Evolutionary conservation across 2,888 invertebrate genomes (phyloP).

Genomic region (Amphipyra berbera): DNA sequence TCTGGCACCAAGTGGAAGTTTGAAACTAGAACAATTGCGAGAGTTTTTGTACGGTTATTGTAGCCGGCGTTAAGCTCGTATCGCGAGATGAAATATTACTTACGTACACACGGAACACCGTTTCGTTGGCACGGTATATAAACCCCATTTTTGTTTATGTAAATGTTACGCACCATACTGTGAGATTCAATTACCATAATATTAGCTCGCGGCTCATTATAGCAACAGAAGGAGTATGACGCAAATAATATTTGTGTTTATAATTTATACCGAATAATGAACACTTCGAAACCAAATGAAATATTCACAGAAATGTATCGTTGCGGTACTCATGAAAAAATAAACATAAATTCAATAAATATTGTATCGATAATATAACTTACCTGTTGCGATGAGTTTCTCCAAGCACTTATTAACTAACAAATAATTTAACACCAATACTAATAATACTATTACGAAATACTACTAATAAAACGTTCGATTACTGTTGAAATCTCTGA

Average conservation of each 20-base stretch:
- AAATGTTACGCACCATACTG: conserved; percentile 52
- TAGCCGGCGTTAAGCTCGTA: conserved; percentile 44
- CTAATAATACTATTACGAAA: conserved; percentile 17
- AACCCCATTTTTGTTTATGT: conserved; percentile 51
- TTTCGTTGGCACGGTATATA: conserved; percentile 21
- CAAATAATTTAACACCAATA: conserved; percentile 50
- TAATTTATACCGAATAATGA: conserved; percentile 15
- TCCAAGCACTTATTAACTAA: conserved; percentile 56
- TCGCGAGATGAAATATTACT: conserved; percentile 53
- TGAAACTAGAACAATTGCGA: conserved; percentile 53
- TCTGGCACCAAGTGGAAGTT: conserved; percentile 45
- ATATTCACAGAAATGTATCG: not conserved
- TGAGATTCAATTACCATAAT: conserved; percentile 55
- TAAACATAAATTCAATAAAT: not conserved
- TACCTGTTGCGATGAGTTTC: conserved; percentile 56
- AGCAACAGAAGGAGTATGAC: conserved; percentile 19
- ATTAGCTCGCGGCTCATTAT: conserved; percentile 40
- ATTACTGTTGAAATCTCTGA: conserved; percentile 40
- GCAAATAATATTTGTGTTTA: conserved; percentile 8
- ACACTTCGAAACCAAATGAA: conserved; percentile 21
- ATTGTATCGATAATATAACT: conserved; percentile 29
- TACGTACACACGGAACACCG: conserved; percentile 26
- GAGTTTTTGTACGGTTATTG: conserved; percentile 55
- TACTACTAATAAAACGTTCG: conserved; percentile 41
- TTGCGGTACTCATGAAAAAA: not conserved